phyloP scores from a whole-genome alignment of 2,888 invertebrate genomes.

The Stenichneumon culpator region DNA sequence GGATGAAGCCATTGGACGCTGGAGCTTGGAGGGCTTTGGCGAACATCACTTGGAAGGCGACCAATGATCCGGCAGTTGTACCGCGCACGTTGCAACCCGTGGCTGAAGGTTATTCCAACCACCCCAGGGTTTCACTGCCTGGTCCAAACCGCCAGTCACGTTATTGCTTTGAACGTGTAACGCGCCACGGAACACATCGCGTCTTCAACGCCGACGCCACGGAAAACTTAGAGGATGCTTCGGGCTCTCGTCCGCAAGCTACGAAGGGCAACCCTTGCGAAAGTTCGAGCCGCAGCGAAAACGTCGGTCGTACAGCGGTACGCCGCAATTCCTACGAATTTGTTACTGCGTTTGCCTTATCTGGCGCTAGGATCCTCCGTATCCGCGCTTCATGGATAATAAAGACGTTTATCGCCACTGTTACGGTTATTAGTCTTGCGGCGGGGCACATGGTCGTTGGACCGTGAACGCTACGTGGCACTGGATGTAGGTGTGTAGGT shows the following conservation, averaged over 20 bases:
- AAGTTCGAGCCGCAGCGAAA: slow-evolving; percentile 19
- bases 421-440: slow-evolving; percentile 69
- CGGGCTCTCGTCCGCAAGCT: slow-evolving; percentile 32
- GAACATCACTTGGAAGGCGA: background rate
- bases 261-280: background rate
- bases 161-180: slow-evolving; percentile 35
- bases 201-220: slow-evolving; percentile 12
- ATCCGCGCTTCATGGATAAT: slow-evolving; percentile 67
- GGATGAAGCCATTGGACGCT: background rate
- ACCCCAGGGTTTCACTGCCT: slow-evolving; percentile 13
- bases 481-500: background rate
- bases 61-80: background rate
- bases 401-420: slow-evolving; percentile 71
- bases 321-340: slow-evolving; percentile 64
- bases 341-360: slow-evolving; percentile 65
- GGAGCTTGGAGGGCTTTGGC: background rate
- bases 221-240: slow-evolving; percentile 39
- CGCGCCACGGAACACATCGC: background rate
- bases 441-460: slow-evolving; percentile 37
- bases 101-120: background rate
- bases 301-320: slow-evolving; percentile 38
- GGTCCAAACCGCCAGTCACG: slow-evolving; percentile 1
- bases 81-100: background rate
- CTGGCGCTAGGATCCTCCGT: slow-evolving; percentile 43
- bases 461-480: slow-evolving; percentile 21